Conservation (phyloP, 2,888 invertebrate species). For the Zygogramma bicolorata region DNA sequence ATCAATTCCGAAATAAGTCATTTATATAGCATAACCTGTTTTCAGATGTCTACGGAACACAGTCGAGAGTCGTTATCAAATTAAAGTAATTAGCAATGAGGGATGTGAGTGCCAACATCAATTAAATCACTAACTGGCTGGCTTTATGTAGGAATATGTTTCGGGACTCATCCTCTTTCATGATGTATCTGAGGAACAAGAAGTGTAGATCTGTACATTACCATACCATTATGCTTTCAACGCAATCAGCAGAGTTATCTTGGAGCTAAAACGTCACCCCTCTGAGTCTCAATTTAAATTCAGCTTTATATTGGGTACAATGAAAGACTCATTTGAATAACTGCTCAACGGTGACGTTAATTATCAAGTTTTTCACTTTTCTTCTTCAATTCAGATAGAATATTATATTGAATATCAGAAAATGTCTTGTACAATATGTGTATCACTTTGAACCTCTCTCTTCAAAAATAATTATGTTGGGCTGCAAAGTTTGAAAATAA, state of each 20-base stretch:
- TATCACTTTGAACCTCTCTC: no score
- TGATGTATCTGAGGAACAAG: neutral
- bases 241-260: neutral
- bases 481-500: no score
- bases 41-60: neutral
- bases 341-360: neutral
- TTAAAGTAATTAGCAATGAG: neutral
- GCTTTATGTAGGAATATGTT: constrained; percentile 1
- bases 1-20: neutral
- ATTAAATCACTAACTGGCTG: neutral
- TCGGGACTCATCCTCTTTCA: neutral
- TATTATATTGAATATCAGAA: no score
- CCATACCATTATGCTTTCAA: neutral
- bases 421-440: no score
- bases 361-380: neutral
- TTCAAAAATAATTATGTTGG: no score
- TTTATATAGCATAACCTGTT: neutral
- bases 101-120: constrained; percentile 2
- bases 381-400: no score
- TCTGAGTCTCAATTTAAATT: neutral
- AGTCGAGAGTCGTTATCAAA: neutral
- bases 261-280: neutral
- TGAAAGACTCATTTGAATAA: constrained; percentile 1
- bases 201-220: neutral
- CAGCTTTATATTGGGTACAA: neutral